phyloP scores from a whole-genome alignment of 2,888 invertebrate genomes.

The Marronus borbonicus region DNA sequence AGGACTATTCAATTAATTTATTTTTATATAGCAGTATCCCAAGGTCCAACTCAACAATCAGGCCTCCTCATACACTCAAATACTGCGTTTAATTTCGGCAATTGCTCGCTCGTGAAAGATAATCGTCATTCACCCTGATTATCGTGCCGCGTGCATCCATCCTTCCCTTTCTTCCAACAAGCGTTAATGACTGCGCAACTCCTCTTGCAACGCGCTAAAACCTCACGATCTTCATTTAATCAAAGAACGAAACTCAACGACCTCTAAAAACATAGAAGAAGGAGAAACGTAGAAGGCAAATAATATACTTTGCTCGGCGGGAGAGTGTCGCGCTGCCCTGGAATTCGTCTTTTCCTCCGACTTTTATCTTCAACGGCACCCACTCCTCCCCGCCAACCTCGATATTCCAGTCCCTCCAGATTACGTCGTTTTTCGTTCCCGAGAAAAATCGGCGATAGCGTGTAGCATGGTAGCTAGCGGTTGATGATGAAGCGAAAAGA shows the following conservation, averaged over 20 bases:
- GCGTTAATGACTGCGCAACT: neutral
- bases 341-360: neutral
- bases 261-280: neutral
- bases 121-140: neutral
- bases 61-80: neutral
- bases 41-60: too few relatives aligned
- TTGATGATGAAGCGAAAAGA: conserved; percentile 7
- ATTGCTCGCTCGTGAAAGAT: neutral
- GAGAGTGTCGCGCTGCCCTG: conserved; percentile 16
- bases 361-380: neutral
- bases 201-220: too few relatives aligned
- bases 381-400: neutral
- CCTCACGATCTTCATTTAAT: conserved; percentile 19
- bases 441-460: conserved; percentile 4
- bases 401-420: neutral
- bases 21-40: too few relatives aligned
- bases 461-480: neutral
- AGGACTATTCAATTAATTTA: too few relatives aligned
- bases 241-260: conserved; percentile 5
- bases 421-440: conserved; percentile 3
- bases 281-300: conserved; percentile 17
- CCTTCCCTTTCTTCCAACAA: neutral
- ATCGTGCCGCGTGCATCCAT: neutral
- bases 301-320: neutral
- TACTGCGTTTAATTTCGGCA: neutral